Evolutionary conservation across 2,113 vertebrate species (phyloP).

Genomic region (Lampris incognitus): DNA sequence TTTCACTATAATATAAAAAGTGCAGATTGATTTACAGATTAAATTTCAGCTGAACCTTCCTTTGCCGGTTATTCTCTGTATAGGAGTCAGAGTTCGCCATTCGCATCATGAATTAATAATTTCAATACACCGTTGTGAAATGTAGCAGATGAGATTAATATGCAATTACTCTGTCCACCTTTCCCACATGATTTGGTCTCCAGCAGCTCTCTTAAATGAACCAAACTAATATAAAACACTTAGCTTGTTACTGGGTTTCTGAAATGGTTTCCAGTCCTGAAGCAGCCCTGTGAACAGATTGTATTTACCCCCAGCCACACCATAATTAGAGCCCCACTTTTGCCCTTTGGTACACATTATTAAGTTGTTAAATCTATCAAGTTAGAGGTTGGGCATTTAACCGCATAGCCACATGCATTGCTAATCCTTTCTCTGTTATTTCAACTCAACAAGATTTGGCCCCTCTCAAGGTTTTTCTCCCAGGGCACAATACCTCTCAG

Average conservation of each 20-base stretch:
- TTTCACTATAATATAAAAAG: too few species aligned
- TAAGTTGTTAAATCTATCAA: slow-evolving; percentile 82
- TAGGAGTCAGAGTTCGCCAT: slow-evolving; percentile 30
- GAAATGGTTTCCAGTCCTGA: slow-evolving; percentile 78
- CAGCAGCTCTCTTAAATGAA: slow-evolving; percentile 55
- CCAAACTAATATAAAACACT: slow-evolving; percentile 68
- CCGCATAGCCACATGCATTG: slow-evolving; percentile 75
- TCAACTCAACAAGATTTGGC: slow-evolving; percentile 66
- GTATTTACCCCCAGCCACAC: slow-evolving; percentile 64
- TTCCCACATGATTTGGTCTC: slow-evolving; percentile 69
- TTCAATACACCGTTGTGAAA: slow-evolving; percentile 65
- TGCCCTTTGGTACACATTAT: slow-evolving; percentile 77
- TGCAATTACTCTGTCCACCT: slow-evolving; percentile 53
- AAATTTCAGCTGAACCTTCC: slow-evolving; percentile 44
- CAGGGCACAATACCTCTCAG: slow-evolving; percentile 74
- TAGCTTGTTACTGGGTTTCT: slow-evolving; percentile 67
- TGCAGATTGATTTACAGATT: slow-evolving; percentile 52
- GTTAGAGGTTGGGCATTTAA: slow-evolving; percentile 71
- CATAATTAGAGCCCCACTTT: slow-evolving; percentile 74
- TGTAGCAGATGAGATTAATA: slow-evolving; percentile 71
- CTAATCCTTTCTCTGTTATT: slow-evolving; percentile 75
- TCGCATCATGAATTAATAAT: slow-evolving; percentile 50
- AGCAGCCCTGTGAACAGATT: slow-evolving; percentile 70
- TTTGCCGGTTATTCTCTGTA: slow-evolving; percentile 36
- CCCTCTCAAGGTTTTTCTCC: slow-evolving; percentile 67